Evolutionary conservation across 2,113 vertebrate genomes (phyloP).

Genomic region (Hippoglossus stenolepis): DNA sequence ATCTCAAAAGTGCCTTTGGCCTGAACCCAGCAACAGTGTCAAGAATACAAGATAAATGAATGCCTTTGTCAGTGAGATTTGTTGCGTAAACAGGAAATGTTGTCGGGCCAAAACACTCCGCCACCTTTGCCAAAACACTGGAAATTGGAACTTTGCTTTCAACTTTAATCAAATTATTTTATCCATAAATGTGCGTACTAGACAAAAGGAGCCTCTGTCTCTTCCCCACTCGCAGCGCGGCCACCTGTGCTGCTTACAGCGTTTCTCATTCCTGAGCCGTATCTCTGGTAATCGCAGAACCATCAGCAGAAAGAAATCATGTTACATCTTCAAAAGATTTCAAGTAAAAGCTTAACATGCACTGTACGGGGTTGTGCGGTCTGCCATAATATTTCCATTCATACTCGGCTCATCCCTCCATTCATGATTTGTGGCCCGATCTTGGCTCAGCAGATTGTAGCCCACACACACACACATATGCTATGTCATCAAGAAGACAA

Average conservation of each 20-base stretch:
- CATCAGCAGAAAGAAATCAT: slow-evolving; percentile 48
- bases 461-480: slow-evolving; percentile 36
- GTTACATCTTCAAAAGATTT: slow-evolving; percentile 64
- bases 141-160: slow-evolving; percentile 51
- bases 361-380: slow-evolving; percentile 24
- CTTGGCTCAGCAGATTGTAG: slow-evolving; percentile 47
- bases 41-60: slow-evolving; percentile 18
- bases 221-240: background rate
- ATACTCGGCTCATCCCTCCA: slow-evolving; percentile 33
- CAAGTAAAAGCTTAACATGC: slow-evolving; percentile 43
- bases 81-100: slow-evolving; percentile 34
- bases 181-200: slow-evolving; percentile 28
- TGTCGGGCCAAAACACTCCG: slow-evolving; percentile 33
- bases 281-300: slow-evolving; percentile 51
- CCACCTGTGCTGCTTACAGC: slow-evolving; percentile 60
- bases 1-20: slow-evolving; percentile 3
- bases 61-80: slow-evolving; percentile 29
- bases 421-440: slow-evolving; percentile 57
- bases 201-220: slow-evolving; percentile 68
- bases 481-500: slow-evolving; percentile 66
- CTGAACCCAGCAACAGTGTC: slow-evolving; percentile 8
- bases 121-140: slow-evolving; percentile 40
- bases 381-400: slow-evolving; percentile 54
- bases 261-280: slow-evolving; percentile 38
- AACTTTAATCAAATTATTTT: slow-evolving; percentile 46